These are phyloP conservation scores for Drosophila histrio DNA, from an alignment of 2,888 invertebrate species.

Conservation along the genomic window DNA sequence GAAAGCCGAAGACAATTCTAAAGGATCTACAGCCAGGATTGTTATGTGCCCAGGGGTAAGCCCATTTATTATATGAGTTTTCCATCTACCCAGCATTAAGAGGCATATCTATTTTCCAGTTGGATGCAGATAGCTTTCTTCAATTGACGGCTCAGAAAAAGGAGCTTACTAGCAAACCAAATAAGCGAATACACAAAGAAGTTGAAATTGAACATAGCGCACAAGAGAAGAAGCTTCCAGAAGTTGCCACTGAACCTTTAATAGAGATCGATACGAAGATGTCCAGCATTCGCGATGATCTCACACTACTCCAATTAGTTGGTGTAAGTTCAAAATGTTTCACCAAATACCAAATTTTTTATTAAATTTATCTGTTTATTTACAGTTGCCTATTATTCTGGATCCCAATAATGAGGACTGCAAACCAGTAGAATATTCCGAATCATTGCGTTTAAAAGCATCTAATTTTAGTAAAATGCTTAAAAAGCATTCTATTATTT, in stretches of 20 bases:
- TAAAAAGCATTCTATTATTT: constrained; percentile 37
- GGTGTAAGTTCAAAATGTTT: constrained; percentile 43
- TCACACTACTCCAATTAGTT: constrained; percentile 25
- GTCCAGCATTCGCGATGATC: constrained; percentile 13
- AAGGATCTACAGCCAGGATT: constrained; percentile 26
- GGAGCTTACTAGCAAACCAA: neutral
- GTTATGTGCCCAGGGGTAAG: constrained; percentile 47
- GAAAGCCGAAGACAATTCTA: constrained; percentile 12
- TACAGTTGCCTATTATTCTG: constrained; percentile 57
- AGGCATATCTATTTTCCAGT: neutral
- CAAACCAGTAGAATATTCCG: constrained; percentile 33
- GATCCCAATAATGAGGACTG: constrained; percentile 43
- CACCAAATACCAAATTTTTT: neutral
- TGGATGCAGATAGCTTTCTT: constrained; percentile 33
- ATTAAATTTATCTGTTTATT: neutral
- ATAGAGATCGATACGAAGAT: neutral
- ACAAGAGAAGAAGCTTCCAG: neutral
- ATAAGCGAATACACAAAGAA: neutral
- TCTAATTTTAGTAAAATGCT: constrained; percentile 46
- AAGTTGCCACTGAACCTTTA: neutral
- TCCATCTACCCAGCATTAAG: neutral
- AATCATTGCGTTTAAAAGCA: constrained; percentile 51
- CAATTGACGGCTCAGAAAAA: constrained; percentile 4
- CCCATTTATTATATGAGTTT: neutral
- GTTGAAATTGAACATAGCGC: neutral